These are phyloP conservation scores for Phyllopteryx taeniolatus DNA, from an alignment of 2,113 vertebrate genomes.

Conservation along the genomic window DNA sequence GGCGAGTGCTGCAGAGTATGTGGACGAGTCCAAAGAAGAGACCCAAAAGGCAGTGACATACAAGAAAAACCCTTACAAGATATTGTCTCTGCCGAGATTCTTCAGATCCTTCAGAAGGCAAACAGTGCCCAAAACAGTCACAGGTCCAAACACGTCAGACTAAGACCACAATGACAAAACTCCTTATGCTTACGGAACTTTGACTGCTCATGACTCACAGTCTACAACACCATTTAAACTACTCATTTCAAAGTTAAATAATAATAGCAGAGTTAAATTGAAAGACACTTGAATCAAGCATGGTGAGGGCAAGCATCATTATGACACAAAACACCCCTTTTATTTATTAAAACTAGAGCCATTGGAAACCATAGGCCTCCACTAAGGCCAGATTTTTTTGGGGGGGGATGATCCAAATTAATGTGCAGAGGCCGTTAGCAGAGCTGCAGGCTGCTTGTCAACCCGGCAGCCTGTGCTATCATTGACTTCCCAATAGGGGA, in stretches of 20 bases:
- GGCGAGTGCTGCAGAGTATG: constrained; percentile 75
- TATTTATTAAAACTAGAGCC: not conserved
- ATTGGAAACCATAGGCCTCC: not conserved
- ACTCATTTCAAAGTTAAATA: not conserved
- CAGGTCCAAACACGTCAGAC: constrained; percentile 16
- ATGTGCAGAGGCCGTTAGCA: not conserved
- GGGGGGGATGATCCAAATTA: not conserved
- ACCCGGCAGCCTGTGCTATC: not conserved
- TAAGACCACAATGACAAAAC: constrained; percentile 17
- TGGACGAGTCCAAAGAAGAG: constrained; percentile 77
- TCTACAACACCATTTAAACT: not conserved
- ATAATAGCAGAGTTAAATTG: not conserved
- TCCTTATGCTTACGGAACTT: constrained; percentile 16
- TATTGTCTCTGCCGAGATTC: constrained; percentile 63
- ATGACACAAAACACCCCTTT: not conserved
- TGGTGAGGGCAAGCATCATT: not conserved
- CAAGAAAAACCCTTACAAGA: constrained; percentile 81
- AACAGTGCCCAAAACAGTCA: not conserved
- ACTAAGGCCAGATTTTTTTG: not conserved
- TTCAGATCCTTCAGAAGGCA: constrained; percentile 54
- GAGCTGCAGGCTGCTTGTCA: not conserved
- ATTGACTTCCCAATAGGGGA: constrained; percentile 30
- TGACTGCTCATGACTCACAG: not conserved
- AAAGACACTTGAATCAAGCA: not conserved
- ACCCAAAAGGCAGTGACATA: constrained; percentile 79